phyloP scores from a whole-genome alignment of 2,113 vertebrate genomes.

The Piprites chloris region DNA sequence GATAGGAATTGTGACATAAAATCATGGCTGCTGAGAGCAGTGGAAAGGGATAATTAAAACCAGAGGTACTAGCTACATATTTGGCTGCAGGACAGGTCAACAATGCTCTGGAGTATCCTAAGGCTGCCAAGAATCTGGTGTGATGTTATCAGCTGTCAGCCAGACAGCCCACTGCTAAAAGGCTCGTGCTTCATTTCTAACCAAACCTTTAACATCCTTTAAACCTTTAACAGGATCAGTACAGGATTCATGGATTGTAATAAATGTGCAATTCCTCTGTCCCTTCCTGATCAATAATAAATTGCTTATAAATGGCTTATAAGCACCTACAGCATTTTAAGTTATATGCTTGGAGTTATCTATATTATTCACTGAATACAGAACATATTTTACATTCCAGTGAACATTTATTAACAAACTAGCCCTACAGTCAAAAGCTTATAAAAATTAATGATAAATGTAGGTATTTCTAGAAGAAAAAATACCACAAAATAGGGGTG shows the following conservation, averaged over 20 bases:
- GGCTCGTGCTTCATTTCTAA: background rate
- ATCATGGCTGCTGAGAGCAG: background rate
- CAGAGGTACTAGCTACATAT: background rate
- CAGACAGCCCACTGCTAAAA: background rate
- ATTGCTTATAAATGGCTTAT: background rate
- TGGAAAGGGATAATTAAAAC: background rate
- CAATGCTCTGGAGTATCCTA: background rate
- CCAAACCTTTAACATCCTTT: background rate
- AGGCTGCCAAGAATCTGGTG: background rate
- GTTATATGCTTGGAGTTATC: background rate
- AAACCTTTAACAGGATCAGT: background rate
- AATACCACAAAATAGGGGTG: background rate
- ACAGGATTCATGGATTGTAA: background rate
- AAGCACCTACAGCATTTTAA: background rate
- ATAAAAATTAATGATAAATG: background rate
- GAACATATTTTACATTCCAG: background rate
- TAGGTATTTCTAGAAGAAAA: background rate
- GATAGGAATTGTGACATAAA: fast-evolving
- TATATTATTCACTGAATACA: background rate
- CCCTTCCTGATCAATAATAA: background rate
- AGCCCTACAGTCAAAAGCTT: background rate
- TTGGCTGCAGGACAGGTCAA: background rate
- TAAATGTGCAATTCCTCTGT: background rate
- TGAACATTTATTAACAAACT: background rate
- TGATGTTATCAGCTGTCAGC: background rate